Evolutionary conservation across 1,140 invertebrate species (phyloP).

Genomic region (Drosophila sp.): DNA sequence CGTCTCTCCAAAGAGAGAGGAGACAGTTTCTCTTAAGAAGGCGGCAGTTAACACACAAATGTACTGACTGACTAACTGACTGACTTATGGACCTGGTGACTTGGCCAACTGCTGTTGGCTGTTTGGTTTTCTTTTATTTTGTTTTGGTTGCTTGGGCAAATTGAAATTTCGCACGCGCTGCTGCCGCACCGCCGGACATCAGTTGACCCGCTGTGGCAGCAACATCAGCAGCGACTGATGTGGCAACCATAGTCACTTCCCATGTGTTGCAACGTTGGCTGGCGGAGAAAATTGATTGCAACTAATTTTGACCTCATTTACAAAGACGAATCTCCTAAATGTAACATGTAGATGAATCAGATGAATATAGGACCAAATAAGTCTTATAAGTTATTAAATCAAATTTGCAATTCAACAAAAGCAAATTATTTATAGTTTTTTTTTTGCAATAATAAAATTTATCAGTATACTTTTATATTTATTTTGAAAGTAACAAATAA

Average conservation of each 20-base stretch:
- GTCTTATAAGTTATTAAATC: too few relatives aligned
- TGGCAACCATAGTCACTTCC: neutral
- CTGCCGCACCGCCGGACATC: constrained; percentile 24
- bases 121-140: too few relatives aligned
- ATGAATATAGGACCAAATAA: too few relatives aligned
- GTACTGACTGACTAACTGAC: constrained; percentile 10
- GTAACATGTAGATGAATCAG: neutral
- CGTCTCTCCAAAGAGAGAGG: constrained; percentile 13
- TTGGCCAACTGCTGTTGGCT: constrained; percentile 8
- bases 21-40: constrained; percentile 35
- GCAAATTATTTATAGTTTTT: too few relatives aligned
- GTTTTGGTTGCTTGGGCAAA: constrained; percentile 13
- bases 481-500: too few relatives aligned
- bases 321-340: neutral
- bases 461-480: neutral
- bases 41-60: neutral
- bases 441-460: neutral
- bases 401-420: too few relatives aligned
- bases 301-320: constrained; percentile 23
- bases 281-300: constrained; percentile 22
- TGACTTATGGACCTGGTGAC: constrained; percentile 9
- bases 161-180: constrained; percentile 37
- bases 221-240: neutral
- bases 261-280: constrained; percentile 2
- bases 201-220: constrained; percentile 32